Conservation (phyloP, 2,888 invertebrate species). For the Ectemnius cavifrons region DNA sequence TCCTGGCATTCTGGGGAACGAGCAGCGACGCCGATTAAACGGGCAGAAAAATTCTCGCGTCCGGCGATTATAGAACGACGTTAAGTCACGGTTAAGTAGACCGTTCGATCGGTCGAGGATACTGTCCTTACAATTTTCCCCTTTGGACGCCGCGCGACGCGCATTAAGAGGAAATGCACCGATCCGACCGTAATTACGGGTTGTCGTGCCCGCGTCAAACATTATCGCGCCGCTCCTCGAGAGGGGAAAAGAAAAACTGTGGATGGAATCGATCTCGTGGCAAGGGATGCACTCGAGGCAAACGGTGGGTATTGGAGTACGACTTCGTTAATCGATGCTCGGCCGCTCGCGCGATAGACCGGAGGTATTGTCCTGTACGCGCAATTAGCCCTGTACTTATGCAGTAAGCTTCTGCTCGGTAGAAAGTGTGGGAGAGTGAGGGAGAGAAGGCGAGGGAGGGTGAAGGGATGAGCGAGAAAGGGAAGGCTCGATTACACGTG, state of each 20-base stretch:
- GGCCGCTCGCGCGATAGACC: slow-evolving; percentile 9
- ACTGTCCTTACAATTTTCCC: slow-evolving; percentile 26
- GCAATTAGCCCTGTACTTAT: slow-evolving; percentile 50
- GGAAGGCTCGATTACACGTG: slow-evolving; percentile 41
- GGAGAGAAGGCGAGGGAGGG: too few species aligned
- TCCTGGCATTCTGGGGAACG: slow-evolving; percentile 42
- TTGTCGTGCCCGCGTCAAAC: slow-evolving; percentile 11
- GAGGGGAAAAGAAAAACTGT: slow-evolving; percentile 8
- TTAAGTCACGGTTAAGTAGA: slow-evolving; percentile 29
- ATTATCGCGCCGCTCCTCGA: slow-evolving; percentile 6
- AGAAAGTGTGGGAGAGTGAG: too few species aligned
- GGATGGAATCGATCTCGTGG: background rate
- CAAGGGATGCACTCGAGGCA: background rate
- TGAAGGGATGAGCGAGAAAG: slow-evolving; percentile 9
- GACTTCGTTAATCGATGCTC: slow-evolving; percentile 30
- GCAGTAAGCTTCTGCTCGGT: background rate
- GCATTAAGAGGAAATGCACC: slow-evolving; percentile 25
- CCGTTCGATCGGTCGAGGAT: slow-evolving; percentile 42
- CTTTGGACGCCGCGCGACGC: slow-evolving; percentile 16
- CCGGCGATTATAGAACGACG: slow-evolving; percentile 48
- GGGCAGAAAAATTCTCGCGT: slow-evolving; percentile 35
- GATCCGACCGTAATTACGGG: slow-evolving; percentile 24
- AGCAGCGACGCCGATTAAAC: slow-evolving; percentile 54
- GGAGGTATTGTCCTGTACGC: slow-evolving; percentile 47
- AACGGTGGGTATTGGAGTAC: background rate